Conservation (phyloP, 2,888 invertebrate genomes). For the Chesias legatella region DNA sequence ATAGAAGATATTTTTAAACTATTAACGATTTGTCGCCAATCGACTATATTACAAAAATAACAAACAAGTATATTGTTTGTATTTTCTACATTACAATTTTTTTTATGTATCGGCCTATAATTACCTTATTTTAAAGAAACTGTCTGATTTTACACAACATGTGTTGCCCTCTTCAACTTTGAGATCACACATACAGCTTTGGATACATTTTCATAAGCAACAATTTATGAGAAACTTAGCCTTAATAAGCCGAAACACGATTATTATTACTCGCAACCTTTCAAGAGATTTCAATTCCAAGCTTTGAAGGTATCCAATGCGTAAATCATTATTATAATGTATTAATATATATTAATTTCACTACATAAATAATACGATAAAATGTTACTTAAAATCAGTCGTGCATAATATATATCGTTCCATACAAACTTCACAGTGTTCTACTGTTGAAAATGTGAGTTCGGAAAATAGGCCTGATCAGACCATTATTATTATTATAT, state of each 20-base stretch:
- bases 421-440: conserved; percentile 34
- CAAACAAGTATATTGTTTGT: no score
- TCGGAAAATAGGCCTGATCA: conserved; percentile 3
- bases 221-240: no score
- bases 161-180: not conserved
- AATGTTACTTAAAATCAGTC: conserved; percentile 52
- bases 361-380: conserved; percentile 35
- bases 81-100: no score
- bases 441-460: conserved; percentile 25
- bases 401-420: conserved; percentile 34
- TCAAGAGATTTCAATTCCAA: no score
- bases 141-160: not conserved
- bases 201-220: conserved; percentile 29
- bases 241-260: no score
- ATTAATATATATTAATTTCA: conserved; percentile 22
- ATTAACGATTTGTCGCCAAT: not conserved
- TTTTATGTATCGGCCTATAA: no score
- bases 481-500: not conserved
- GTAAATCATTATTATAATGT: conserved; percentile 7
- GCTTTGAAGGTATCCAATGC: no score
- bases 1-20: not conserved
- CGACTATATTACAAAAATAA: no score
- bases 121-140: no score
- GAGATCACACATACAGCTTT: conserved; percentile 10
- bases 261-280: no score